Evolutionary conservation across 2,113 vertebrate genomes (phyloP).

Genomic region (Apistogramma diplotaenia): DNA sequence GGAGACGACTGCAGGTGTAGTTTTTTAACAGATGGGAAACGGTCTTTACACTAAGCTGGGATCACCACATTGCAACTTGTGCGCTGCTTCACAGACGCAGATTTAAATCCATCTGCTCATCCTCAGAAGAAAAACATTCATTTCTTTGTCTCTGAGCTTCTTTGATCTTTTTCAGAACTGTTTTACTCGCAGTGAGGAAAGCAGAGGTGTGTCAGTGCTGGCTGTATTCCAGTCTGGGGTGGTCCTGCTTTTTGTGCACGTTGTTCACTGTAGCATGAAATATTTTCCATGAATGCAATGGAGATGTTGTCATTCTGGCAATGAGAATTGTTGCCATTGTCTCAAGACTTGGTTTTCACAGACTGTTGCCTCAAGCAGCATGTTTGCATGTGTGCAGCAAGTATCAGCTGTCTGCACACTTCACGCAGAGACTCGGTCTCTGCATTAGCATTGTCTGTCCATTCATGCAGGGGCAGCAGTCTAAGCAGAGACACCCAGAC

Average conservation of each 20-base stretch:
- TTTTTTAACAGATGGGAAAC: background rate
- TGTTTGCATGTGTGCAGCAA: background rate
- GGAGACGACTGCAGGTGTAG: background rate
- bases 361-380: background rate
- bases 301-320: background rate
- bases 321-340: background rate
- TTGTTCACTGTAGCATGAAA: background rate
- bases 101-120: background rate
- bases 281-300: background rate
- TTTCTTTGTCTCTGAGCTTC: background rate
- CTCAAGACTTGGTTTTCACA: background rate
- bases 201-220: background rate
- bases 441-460: background rate
- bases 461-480: background rate
- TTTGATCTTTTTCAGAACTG: background rate
- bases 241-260: background rate
- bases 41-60: background rate
- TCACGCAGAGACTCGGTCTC: background rate
- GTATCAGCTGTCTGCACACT: background rate
- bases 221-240: background rate
- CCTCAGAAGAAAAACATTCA: background rate
- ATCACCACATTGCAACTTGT: background rate
- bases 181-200: background rate
- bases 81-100: background rate
- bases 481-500: background rate